Evolutionary conservation across 2,797 vertebrate genomes (phyloP).

Genomic region (Eutrigla gurnardus): DNA sequence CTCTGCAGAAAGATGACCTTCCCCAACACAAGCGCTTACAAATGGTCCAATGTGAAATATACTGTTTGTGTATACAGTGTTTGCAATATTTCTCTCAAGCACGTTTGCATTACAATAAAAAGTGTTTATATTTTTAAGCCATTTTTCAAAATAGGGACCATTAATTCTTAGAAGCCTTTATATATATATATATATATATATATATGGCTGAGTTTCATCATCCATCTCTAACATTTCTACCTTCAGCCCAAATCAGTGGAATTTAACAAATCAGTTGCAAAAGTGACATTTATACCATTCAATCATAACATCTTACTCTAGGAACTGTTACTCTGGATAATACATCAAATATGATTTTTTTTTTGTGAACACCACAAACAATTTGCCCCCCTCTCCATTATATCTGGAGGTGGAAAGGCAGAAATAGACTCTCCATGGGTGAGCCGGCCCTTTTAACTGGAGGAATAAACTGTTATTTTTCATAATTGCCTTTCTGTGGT

Average conservation of each 20-base stretch:
- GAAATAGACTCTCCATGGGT: neutral
- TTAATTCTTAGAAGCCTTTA: neutral
- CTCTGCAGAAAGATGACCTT: constrained; percentile 48
- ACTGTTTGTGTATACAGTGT: neutral
- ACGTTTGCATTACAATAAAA: constrained; percentile 30
- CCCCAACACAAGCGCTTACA: constrained; percentile 1
- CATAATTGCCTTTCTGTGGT: constrained; percentile 35
- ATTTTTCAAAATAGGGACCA: neutral
- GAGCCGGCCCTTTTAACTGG: constrained; percentile 16
- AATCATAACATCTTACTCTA: neutral
- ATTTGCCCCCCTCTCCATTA: neutral
- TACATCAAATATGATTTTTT: neutral
- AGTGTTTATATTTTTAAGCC: constrained; percentile 5
- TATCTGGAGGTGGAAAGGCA: neutral
- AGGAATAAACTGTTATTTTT: constrained; percentile 33
- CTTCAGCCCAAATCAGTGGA: neutral
- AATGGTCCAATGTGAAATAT: constrained; percentile 25
- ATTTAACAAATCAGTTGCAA: neutral
- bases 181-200: too few relatives aligned
- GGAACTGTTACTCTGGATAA: neutral
- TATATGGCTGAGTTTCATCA: neutral
- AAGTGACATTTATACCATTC: neutral
- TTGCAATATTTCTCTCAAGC: constrained; percentile 16
- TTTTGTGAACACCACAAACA: neutral
- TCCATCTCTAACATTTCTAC: neutral